Base-by-base conservation (phyloP, 2,113 vertebrate species). In the Sciurus niger region DNA sequence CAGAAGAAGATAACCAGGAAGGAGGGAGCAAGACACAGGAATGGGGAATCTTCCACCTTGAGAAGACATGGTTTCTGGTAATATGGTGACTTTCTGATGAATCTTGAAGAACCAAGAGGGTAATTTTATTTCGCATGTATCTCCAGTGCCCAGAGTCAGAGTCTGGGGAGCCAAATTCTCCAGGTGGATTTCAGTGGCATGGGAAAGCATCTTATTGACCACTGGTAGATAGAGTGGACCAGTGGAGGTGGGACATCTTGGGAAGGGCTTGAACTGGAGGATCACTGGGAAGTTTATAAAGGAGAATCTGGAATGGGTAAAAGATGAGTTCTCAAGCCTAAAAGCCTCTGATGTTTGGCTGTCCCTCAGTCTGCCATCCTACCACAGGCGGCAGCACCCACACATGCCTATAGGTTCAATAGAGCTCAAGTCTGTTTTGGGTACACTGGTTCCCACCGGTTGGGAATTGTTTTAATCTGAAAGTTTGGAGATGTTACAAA, bases 351-450 rank as follows among this genome's bases (percentile, higher is more conserved):
- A 6, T 8, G 12, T 12, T 24, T 37, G 8, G 55, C 22, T 24
- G 6, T 9, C 28, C 32, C 28, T 55, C 2, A 16, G 13, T 14
- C 78, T 53, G 43, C 17, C 13, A 34, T 8, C 4, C 14, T 25
- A n/a, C 60, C 14, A 16, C 7, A 37, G n/a, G 40, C 7, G 13
- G 65, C 84, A 93, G 84, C 8, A 55, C 24, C 18, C 0, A 0
- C 37, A 84, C 51, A 40, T 7, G 30, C 90, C 87, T 97, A 22
- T 79, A 95, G 93, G 60, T 96, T 53, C 46, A 6, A 25, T 11
- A 12, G 55, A 13, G 3, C 34, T 37, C 7, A 12, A 72, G 9
- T 4, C 46, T 58, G 46, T 4, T 53, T 79, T 24, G 0, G 4
- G 40, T 3, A 12, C 22, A 2, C 1, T 34, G 24, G 5, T 43